phyloP scores from a whole-genome alignment of 2,797 vertebrate genomes.

The Hafferia zeledoni region DNA sequence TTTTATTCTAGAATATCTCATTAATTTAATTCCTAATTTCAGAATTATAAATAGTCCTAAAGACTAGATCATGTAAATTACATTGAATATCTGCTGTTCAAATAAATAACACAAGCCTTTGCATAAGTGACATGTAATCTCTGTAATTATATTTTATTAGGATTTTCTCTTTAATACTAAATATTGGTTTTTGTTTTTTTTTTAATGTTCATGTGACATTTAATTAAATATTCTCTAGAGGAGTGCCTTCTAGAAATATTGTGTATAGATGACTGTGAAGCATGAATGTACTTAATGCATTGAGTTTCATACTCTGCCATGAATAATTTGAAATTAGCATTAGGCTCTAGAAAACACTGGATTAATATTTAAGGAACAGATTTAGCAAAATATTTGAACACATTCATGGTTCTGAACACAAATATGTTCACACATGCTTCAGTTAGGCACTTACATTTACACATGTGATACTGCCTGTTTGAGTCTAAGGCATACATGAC shows the following conservation, averaged over 20 bases:
- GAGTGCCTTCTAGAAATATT: not conserved
- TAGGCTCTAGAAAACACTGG: not conserved
- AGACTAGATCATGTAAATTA: constrained; percentile 28
- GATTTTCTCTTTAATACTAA: not conserved
- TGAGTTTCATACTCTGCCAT: not conserved
- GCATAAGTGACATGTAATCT: not conserved
- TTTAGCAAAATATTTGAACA: not conserved
- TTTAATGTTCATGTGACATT: not conserved
- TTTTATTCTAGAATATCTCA: constrained; percentile 3
- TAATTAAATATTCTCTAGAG: not conserved
- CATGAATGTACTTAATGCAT: not conserved
- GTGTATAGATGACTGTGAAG: not conserved
- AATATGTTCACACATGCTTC: accelerated
- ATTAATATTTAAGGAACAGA: not conserved
- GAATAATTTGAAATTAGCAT: not conserved
- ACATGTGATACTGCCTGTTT: not conserved
- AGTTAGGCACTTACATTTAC: not conserved
- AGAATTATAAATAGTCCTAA: constrained; percentile 32
- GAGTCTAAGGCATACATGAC: not conserved
- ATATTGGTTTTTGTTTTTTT: not conserved
- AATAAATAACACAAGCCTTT: not conserved
- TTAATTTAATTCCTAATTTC: constrained; percentile 56
- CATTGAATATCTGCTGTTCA: not conserved
- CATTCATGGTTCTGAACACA: not conserved
- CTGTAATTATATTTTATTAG: not conserved